phyloP scores from a whole-genome alignment of 2,113 vertebrate genomes.

The Capreolus pygargus region DNA sequence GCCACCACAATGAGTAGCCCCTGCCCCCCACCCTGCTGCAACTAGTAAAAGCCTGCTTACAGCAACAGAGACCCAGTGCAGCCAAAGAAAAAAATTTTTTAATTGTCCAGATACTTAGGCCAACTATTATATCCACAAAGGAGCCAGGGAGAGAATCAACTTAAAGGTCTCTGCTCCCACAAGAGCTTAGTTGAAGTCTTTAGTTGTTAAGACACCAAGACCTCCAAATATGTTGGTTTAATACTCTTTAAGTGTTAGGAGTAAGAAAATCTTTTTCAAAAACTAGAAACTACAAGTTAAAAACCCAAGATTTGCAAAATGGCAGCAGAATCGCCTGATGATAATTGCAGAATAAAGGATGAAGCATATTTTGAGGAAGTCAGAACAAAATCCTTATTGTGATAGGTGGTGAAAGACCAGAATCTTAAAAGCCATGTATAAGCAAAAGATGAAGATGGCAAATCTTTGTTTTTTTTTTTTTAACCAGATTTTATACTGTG shows the following conservation, averaged over 20 bases:
- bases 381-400: not conserved
- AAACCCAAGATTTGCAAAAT: not conserved
- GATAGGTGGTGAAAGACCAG: not conserved
- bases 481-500: not conserved
- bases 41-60: not conserved
- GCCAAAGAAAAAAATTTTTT: not conserved
- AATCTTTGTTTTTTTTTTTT: not conserved
- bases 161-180: not conserved
- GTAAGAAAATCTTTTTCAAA: not conserved
- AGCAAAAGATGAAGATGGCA: not conserved
- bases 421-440: not conserved
- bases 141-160: not conserved
- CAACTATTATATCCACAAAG: not conserved
- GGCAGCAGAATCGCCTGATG: not conserved
- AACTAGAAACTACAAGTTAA: not conserved
- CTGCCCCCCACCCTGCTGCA: not conserved
- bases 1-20: not conserved
- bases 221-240: not conserved
- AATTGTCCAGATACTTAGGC: not conserved
- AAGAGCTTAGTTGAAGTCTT: not conserved
- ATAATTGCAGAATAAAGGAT: not conserved
- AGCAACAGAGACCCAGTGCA: not conserved
- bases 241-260: not conserved
- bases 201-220: not conserved
- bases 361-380: not conserved